These are phyloP conservation scores for Hesperophylax magnus DNA, from an alignment of 1,140 invertebrate species.

Conservation along the genomic window DNA sequence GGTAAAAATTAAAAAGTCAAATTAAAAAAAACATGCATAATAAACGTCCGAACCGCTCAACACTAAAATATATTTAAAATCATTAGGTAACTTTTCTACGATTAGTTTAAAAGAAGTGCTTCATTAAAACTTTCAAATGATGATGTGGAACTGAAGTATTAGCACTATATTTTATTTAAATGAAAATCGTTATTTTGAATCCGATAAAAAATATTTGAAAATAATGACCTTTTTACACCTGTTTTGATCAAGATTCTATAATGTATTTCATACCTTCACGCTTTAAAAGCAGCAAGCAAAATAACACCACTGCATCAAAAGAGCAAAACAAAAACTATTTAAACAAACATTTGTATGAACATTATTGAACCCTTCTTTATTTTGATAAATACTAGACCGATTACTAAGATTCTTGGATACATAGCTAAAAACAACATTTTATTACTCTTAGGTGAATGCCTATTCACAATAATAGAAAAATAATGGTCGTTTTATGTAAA, in stretches of 20 bases:
- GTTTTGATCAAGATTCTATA: constrained; percentile 29
- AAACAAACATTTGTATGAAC: too few relatives aligned
- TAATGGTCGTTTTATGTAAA: constrained; percentile 18
- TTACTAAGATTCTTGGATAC: not conserved
- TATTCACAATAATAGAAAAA: constrained; percentile 31
- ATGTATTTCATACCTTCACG: not conserved
- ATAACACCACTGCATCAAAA: not conserved
- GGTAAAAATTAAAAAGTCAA: not conserved
- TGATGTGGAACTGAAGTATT: too few relatives aligned
- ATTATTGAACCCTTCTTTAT: not conserved
- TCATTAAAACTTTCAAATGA: too few relatives aligned
- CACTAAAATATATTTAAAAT: too few relatives aligned
- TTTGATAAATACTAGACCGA: not conserved
- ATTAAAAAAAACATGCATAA: too few relatives aligned
- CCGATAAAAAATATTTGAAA: constrained; percentile 27
- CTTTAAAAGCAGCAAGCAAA: not conserved
- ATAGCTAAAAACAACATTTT: constrained; percentile 24
- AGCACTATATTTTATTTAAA: constrained; percentile 8
- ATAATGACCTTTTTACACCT: constrained; percentile 33
- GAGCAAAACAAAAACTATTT: too few relatives aligned
- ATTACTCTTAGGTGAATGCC: too few relatives aligned
- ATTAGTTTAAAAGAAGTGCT: too few relatives aligned
- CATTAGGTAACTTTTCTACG: too few relatives aligned
- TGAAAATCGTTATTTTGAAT: not conserved
- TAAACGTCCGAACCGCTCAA: too few relatives aligned